These are phyloP conservation scores for Caerostris darwini DNA, from an alignment of 1,140 invertebrate genomes.

Conservation along the genomic window DNA sequence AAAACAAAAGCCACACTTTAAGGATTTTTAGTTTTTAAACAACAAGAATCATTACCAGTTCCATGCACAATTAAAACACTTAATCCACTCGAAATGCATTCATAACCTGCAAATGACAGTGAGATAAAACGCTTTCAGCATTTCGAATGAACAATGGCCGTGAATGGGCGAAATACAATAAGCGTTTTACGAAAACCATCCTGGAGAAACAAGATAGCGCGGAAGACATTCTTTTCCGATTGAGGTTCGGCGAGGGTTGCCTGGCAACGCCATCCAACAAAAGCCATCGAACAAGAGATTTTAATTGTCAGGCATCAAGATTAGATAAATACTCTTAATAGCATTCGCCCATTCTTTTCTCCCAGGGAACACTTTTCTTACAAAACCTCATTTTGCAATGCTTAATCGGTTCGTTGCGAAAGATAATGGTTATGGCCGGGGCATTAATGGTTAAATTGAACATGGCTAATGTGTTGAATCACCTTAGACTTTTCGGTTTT, in stretches of 20 bases:
- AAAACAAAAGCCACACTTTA: no score
- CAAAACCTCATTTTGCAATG: not conserved
- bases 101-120: not conserved
- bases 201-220: slow-evolving; percentile 8
- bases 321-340: slow-evolving; percentile 12
- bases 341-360: not conserved
- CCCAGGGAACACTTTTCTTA: not conserved
- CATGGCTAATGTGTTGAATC: slow-evolving; percentile 22
- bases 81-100: not conserved
- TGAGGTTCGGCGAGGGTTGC: not conserved
- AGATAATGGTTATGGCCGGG: slow-evolving; percentile 20
- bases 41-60: no score
- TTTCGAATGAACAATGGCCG: not conserved
- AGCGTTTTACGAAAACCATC: not conserved
- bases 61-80: no score
- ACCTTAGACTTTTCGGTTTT: not conserved
- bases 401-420: not conserved
- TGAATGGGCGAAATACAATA: not conserved
- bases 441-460: slow-evolving; percentile 7
- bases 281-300: slow-evolving; percentile 22
- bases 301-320: slow-evolving; percentile 18
- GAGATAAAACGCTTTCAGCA: not conserved
- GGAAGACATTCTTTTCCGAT: slow-evolving; percentile 5
- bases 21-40: no score
- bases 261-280: slow-evolving; percentile 27